phyloP scores from a whole-genome alignment of 2,888 invertebrate genomes.

The Hydroisotoma schaefferi region DNA sequence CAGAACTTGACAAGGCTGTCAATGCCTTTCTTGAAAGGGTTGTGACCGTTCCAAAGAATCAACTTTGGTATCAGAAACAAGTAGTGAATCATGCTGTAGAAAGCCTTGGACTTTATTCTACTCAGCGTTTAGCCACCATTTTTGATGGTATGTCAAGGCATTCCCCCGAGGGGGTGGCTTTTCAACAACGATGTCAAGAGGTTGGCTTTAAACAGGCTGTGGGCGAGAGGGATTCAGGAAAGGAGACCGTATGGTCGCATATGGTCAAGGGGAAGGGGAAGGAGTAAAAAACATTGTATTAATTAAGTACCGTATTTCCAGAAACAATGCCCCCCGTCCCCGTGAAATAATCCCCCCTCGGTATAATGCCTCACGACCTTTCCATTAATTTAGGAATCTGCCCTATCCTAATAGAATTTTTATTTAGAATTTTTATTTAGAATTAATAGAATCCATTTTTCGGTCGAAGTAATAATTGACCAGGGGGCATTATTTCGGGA shows the following conservation, averaged over 20 bases:
- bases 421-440: too few species aligned
- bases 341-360: too few species aligned
- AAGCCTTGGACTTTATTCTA: conserved; percentile 27
- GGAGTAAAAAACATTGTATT: not conserved
- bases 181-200: conserved; percentile 33
- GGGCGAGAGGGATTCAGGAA: conserved; percentile 37
- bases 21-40: conserved; percentile 33
- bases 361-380: too few species aligned
- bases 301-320: too few species aligned
- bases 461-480: too few species aligned
- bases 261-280: not conserved
- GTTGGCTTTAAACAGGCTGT: conserved; percentile 42
- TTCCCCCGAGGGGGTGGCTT: conserved; percentile 37
- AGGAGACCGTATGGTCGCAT: conserved; percentile 33
- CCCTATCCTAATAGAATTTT: too few species aligned
- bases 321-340: too few species aligned
- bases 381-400: too few species aligned
- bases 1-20: conserved; percentile 30
- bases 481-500: too few species aligned
- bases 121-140: conserved; percentile 41
- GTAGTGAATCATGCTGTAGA: conserved; percentile 43
- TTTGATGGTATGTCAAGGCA: conserved; percentile 44
- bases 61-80: conserved; percentile 43
- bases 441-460: too few species aligned
- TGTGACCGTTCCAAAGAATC: conserved; percentile 40